Evolutionary conservation across 2,888 invertebrate genomes (phyloP).

Genomic region (Callinectes sapidus): DNA sequence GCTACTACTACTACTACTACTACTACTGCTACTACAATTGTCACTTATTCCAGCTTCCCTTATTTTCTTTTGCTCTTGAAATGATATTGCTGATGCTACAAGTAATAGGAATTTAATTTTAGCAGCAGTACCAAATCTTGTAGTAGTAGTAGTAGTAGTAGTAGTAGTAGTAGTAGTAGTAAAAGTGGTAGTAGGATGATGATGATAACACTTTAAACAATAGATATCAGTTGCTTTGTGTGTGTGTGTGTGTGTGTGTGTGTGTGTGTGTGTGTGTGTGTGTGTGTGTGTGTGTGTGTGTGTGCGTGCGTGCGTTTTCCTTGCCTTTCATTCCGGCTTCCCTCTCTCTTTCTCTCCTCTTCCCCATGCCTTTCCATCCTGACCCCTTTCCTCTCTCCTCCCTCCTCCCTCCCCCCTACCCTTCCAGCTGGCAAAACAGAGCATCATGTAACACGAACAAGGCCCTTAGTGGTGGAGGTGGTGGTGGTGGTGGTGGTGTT

Average conservation of each 20-base stretch:
- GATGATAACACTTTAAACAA: background rate
- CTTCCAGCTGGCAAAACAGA: slow-evolving; percentile 27
- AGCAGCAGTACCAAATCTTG: too few relatives aligned
- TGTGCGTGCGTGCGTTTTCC: background rate
- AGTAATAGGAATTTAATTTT: too few relatives aligned
- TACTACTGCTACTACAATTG: slow-evolving; percentile 13
- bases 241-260: slow-evolving; percentile 40
- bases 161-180: background rate
- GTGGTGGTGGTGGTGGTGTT: slow-evolving; percentile 15
- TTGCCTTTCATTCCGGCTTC: background rate
- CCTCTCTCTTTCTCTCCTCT: background rate
- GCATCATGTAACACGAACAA: slow-evolving; percentile 7
- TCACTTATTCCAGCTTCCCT: too few relatives aligned
- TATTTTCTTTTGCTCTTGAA: too few relatives aligned
- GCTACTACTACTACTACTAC: background rate
- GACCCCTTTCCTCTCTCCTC: background rate
- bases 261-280: slow-evolving; percentile 36
- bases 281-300: slow-evolving; percentile 43
- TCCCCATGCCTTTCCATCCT: background rate
- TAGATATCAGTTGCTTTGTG: background rate
- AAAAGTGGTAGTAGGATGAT: background rate
- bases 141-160: background rate
- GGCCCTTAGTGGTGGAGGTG: background rate
- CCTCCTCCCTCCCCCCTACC: background rate
- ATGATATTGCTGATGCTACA: too few relatives aligned